Percentiles rank a stretch among this genome's conserved stretches.
phyloP scores from a whole-genome alignment of 2,888 invertebrate genomes.

The Hyalella azteca region DNA sequence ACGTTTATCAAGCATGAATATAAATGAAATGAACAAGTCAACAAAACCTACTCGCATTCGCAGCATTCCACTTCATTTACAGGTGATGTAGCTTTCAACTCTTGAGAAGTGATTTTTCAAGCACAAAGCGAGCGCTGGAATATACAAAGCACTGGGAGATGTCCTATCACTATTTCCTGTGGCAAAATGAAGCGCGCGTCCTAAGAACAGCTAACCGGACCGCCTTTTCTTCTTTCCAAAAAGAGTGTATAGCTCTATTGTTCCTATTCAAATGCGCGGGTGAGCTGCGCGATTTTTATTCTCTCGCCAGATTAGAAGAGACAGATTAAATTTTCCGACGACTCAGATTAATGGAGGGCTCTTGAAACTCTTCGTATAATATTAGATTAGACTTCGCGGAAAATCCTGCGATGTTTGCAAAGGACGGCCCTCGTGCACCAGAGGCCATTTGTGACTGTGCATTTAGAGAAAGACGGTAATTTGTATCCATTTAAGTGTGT shows the following conservation, averaged over 20 bases:
- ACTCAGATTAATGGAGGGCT: slow-evolving; percentile 33
- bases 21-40: neutral
- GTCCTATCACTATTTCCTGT: slow-evolving; percentile 1
- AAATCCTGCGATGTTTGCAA: slow-evolving; percentile 32
- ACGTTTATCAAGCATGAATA: neutral
- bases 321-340: slow-evolving; percentile 32
- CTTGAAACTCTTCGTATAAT: slow-evolving; percentile 35
- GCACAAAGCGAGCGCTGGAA: slow-evolving; percentile 25
- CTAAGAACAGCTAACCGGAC: neutral
- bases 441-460: slow-evolving; percentile 26
- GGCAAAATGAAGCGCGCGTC: neutral
- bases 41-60: neutral
- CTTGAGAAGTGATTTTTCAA: slow-evolving; percentile 1
- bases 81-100: slow-evolving; percentile 30
- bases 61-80: slow-evolving; percentile 24
- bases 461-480: slow-evolving; percentile 33
- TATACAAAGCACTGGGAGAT: slow-evolving; percentile 1
- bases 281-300: slow-evolving; percentile 19
- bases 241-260: slow-evolving; percentile 20
- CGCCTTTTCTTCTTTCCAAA: slow-evolving; percentile 18
- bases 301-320: slow-evolving; percentile 25
- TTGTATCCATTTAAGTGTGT: slow-evolving; percentile 36
- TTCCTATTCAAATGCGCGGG: slow-evolving; percentile 31
- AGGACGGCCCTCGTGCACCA: neutral
- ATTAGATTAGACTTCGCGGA: slow-evolving; percentile 33